These are phyloP conservation scores for Corapipo altera DNA, from an alignment of 2,113 vertebrate genomes.

Conservation along the genomic window DNA sequence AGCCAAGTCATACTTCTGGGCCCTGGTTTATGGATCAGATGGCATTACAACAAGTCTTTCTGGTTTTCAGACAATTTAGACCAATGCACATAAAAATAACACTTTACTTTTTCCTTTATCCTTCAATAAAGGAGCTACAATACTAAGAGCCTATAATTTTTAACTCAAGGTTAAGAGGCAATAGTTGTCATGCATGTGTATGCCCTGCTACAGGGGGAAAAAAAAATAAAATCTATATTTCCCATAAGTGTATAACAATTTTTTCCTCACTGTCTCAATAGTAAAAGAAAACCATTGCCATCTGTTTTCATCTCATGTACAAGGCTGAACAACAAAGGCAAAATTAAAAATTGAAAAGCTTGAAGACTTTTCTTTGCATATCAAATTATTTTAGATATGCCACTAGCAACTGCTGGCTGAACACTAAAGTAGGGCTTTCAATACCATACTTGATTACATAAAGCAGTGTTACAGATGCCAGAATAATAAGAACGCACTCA, in stretches of 20 bases:
- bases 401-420: not conserved
- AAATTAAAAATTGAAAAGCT: not conserved
- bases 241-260: not conserved
- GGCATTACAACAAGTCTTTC: not conserved
- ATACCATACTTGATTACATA: constrained; percentile 3
- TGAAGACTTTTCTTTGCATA: not conserved
- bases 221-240: not conserved
- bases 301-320: not conserved
- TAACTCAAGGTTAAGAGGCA: not conserved
- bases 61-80: not conserved
- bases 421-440: not conserved
- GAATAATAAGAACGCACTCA: not conserved
- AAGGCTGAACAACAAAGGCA: not conserved
- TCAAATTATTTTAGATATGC: not conserved
- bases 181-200: not conserved
- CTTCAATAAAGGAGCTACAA: not conserved
- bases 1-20: not conserved
- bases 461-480: not conserved
- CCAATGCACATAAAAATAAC: not conserved
- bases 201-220: not conserved
- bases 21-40: not conserved
- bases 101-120: not conserved
- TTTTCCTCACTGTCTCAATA: not conserved
- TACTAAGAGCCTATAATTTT: not conserved
- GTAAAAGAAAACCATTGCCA: not conserved